phyloP scores from a whole-genome alignment of 2,113 vertebrate species.

The Scytalopus superciliaris region DNA sequence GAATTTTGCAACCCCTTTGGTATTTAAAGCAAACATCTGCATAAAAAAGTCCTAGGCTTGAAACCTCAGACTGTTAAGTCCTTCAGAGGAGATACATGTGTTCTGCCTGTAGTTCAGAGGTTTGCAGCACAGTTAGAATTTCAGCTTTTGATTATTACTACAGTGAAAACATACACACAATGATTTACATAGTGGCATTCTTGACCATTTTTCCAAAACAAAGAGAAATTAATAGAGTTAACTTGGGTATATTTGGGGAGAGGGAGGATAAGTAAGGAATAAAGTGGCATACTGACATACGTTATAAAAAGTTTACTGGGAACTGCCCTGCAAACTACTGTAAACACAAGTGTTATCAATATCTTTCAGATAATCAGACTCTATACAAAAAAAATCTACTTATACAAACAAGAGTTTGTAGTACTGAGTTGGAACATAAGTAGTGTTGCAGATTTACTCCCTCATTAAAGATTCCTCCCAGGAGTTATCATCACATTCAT shows the following conservation, averaged over 20 bases:
- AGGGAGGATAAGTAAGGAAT: neutral
- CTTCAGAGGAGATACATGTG: neutral
- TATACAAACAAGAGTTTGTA: neutral
- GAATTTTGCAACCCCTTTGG: neutral
- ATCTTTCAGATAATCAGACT: conserved; percentile 18
- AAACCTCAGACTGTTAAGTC: conserved; percentile 5
- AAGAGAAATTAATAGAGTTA: neutral
- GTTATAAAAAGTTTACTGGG: neutral
- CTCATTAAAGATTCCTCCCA: conserved; percentile 23
- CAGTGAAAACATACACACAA: neutral
- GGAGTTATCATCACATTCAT: conserved; percentile 30
- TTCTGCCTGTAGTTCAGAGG: neutral
- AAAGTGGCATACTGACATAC: neutral
- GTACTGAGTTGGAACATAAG: neutral
- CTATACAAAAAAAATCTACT: neutral
- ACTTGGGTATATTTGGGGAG: neutral
- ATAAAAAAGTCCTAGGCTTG: neutral
- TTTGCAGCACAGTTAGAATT: conserved; percentile 13
- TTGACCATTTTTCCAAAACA: neutral
- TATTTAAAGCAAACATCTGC: conserved; percentile 15
- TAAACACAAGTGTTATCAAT: neutral
- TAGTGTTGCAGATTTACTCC: neutral
- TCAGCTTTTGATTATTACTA: neutral
- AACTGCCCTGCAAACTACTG: neutral
- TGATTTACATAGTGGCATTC: neutral